These are phyloP conservation scores for Acrossocheilus fasciatus DNA, from an alignment of 2,797 vertebrate species.

Conservation along the genomic window DNA sequence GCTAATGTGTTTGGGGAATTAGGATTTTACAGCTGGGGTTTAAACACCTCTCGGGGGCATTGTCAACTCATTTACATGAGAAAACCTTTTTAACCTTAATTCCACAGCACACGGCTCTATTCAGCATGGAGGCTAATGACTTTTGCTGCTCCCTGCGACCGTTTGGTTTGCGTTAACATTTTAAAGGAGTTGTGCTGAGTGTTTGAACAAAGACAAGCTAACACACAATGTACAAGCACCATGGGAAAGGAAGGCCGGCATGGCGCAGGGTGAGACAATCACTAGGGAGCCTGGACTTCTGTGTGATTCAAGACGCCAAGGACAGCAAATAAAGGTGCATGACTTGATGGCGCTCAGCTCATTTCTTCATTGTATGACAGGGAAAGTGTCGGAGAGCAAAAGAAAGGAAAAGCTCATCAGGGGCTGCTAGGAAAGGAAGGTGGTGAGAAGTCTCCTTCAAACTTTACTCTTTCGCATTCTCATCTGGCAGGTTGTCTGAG, in stretches of 20 bases:
- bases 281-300: slow-evolving; percentile 21
- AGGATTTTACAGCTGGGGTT: slow-evolving; percentile 35
- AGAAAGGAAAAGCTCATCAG: slow-evolving; percentile 21
- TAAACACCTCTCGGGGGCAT: slow-evolving; percentile 37
- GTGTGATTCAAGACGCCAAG: slow-evolving; percentile 52
- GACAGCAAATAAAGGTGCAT: slow-evolving; percentile 14
- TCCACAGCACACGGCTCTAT: background rate
- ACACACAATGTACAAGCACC: slow-evolving; percentile 41
- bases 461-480: slow-evolving; percentile 4
- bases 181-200: slow-evolving; percentile 48
- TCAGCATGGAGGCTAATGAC: slow-evolving; percentile 34
- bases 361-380: slow-evolving; percentile 1
- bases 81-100: slow-evolving; percentile 45
- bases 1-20: slow-evolving; percentile 39
- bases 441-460: slow-evolving; percentile 15
- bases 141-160: slow-evolving; percentile 32
- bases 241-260: slow-evolving; percentile 30
- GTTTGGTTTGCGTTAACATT: slow-evolving; percentile 50
- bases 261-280: slow-evolving; percentile 47
- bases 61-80: slow-evolving; percentile 47
- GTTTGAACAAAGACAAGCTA: slow-evolving; percentile 36
- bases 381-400: slow-evolving; percentile 18
- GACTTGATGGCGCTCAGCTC: slow-evolving; percentile 45
- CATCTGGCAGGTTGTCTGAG: slow-evolving; percentile 52
- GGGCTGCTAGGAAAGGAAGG: slow-evolving; percentile 7